These are phyloP conservation scores for Zygogramma bicolorata DNA, from an alignment of 2,888 invertebrate species.

Conservation along the genomic window DNA sequence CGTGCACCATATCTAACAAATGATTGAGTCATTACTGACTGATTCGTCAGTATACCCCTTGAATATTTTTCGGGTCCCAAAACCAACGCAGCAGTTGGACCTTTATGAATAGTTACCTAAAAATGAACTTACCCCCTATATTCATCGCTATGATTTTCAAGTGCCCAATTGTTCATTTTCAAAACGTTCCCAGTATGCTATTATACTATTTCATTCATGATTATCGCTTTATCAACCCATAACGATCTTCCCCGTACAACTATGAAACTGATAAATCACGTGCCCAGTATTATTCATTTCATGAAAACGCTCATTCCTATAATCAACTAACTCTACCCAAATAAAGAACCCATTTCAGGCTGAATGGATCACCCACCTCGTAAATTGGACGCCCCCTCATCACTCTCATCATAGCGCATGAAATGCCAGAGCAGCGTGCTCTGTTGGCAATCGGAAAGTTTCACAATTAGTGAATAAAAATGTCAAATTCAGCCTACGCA, in stretches of 20 bases:
- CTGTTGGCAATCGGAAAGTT: not conserved
- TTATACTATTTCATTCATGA: no score
- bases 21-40: no score
- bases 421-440: not conserved
- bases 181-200: no score
- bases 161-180: no score
- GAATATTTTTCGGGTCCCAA: no score
- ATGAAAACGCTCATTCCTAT: not conserved
- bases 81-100: no score
- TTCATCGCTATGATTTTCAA: no score
- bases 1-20: no score
- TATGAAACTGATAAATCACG: not conserved
- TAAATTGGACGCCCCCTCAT: not conserved
- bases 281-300: not conserved
- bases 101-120: no score
- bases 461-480: conserved; percentile 2
- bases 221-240: no score
- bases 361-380: not conserved
- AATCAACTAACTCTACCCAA: not conserved
- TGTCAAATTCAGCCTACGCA: not conserved
- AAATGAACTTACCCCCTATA: no score
- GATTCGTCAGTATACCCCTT: no score
- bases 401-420: not conserved
- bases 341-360: not conserved
- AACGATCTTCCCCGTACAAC: not conserved